Percentiles rank a stretch among this genome's conserved stretches.
phyloP scores from a whole-genome alignment of 1,140 invertebrate genomes.

The Phymorhynchus buccinoides region DNA sequence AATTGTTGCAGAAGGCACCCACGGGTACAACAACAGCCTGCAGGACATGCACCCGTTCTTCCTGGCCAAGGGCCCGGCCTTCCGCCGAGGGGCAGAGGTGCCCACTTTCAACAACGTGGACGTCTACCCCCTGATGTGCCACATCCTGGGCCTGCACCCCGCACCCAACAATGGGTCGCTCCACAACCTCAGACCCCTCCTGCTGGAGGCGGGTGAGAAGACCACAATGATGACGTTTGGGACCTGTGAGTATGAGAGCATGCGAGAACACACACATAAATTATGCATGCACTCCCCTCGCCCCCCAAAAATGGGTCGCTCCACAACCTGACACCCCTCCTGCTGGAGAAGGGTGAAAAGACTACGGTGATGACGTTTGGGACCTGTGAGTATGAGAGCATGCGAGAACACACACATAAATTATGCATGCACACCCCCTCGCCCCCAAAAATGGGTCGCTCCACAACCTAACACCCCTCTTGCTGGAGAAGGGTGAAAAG shows the following conservation, averaged over 20 bases:
- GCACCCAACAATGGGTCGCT: slow-evolving; percentile 67
- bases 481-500: slow-evolving; percentile 39
- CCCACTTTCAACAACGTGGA: slow-evolving; percentile 80
- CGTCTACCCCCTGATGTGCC: slow-evolving; percentile 80
- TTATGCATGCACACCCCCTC: too few relatives aligned
- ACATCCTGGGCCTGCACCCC: slow-evolving; percentile 74
- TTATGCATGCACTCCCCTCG: too few relatives aligned
- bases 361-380: slow-evolving; percentile 35
- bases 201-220: slow-evolving; percentile 38
- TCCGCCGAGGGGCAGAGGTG: slow-evolving; percentile 74
- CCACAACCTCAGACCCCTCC: slow-evolving; percentile 41
- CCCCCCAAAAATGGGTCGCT: slow-evolving; percentile 67
- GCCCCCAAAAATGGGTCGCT: slow-evolving; percentile 67
- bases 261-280: too few relatives aligned
- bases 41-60: slow-evolving; percentile 81
- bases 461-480: slow-evolving; percentile 41
- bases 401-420: too few relatives aligned
- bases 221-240: slow-evolving; percentile 35
- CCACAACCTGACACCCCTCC: slow-evolving; percentile 41
- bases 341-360: slow-evolving; percentile 39
- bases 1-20: slow-evolving; percentile 58
- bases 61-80: slow-evolving; percentile 80
- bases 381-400: slow-evolving; percentile 42
- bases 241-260: slow-evolving; percentile 42
- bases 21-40: slow-evolving; percentile 66